phyloP scores from a whole-genome alignment of 2,113 vertebrate species.

The Crotalus tigris region DNA sequence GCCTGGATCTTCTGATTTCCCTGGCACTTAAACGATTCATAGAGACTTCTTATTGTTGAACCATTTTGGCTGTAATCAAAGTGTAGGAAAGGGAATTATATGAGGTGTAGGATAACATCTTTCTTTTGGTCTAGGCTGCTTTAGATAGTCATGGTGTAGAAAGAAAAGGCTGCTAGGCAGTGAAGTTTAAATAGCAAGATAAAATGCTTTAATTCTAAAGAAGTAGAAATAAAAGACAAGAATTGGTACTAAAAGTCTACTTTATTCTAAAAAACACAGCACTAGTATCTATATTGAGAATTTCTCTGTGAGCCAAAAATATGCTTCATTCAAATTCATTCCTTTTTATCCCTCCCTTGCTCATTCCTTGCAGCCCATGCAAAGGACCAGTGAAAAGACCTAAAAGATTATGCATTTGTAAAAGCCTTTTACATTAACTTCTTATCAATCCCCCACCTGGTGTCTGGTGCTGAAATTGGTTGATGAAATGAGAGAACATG shows the following conservation, averaged over 20 bases:
- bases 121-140: neutral
- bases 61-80: neutral
- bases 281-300: neutral
- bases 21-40: neutral
- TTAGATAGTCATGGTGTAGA: neutral
- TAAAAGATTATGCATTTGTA: neutral
- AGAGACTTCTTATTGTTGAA: neutral
- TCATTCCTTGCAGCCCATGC: neutral
- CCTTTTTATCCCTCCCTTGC: neutral
- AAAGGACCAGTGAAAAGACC: neutral
- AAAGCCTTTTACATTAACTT: neutral
- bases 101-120: neutral
- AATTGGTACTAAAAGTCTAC: neutral
- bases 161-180: neutral
- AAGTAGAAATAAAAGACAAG: neutral
- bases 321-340: neutral
- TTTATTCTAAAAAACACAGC: neutral
- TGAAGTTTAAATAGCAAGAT: neutral
- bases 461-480: neutral
- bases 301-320: neutral
- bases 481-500: neutral
- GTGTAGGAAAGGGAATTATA: neutral
- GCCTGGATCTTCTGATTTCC: neutral
- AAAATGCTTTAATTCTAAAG: neutral
- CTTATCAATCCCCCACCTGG: neutral